phyloP scores from a whole-genome alignment of 2,888 invertebrate genomes.

The Pyrochroa serraticornis region DNA sequence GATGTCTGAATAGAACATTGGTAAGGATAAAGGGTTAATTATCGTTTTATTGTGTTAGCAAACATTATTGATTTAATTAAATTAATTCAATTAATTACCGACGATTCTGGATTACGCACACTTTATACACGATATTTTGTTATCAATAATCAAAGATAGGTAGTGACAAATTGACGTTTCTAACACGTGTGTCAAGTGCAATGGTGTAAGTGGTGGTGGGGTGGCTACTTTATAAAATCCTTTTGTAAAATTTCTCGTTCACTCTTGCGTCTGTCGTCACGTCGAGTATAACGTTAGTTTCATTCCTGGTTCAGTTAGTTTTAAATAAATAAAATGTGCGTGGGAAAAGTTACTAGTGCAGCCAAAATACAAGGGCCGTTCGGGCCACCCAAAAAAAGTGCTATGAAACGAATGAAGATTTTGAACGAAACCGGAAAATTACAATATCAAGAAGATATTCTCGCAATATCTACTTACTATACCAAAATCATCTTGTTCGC shows the following conservation, averaged over 20 bases:
- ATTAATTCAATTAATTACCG: too few species aligned
- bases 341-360: constrained; percentile 20
- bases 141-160: too few species aligned
- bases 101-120: too few species aligned
- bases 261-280: background rate
- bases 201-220: constrained; percentile 1
- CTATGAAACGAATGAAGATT: constrained; percentile 4
- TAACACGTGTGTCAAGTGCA: constrained; percentile 7
- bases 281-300: background rate
- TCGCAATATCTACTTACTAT: constrained; percentile 47
- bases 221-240: constrained; percentile 16
- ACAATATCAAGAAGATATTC: constrained; percentile 41
- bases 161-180: too few species aligned
- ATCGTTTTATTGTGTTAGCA: too few species aligned
- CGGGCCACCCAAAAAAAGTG: background rate
- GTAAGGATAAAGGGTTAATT: too few species aligned
- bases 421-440: constrained; percentile 20
- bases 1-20: too few species aligned
- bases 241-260: constrained; percentile 14
- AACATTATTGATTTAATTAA: too few species aligned
- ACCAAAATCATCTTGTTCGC: constrained; percentile 44
- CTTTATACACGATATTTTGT: too few species aligned
- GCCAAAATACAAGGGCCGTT: background rate
- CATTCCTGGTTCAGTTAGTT: background rate
- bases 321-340: constrained; percentile 20